A percentile compares a stretch with the other conserved stretches of the same genome.
These are phyloP conservation scores for Tiliacea aurago DNA, from an alignment of 2,888 invertebrate species.

Conservation along the genomic window DNA sequence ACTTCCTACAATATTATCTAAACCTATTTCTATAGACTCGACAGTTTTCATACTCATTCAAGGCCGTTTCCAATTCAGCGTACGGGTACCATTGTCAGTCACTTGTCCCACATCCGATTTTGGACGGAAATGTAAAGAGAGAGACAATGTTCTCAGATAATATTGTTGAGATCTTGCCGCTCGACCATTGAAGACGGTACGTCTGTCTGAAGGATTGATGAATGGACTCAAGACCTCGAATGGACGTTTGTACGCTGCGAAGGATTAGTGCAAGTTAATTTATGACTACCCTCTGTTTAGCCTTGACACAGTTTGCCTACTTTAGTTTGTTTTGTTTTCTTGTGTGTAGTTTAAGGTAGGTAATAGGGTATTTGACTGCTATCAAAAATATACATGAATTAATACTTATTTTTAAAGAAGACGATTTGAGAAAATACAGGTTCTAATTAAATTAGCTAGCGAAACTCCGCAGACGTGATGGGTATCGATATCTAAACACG, in stretches of 20 bases:
- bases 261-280: slow-evolving; percentile 48
- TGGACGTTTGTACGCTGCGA: slow-evolving; percentile 25
- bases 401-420: too few relatives aligned
- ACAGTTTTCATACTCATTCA: slow-evolving; percentile 23
- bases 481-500: too few relatives aligned
- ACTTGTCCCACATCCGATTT: slow-evolving; percentile 43
- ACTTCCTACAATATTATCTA: neutral
- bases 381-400: too few relatives aligned
- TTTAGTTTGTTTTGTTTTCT: slow-evolving; percentile 2
- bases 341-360: slow-evolving; percentile 2
- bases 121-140: slow-evolving; percentile 34
- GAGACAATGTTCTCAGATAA: slow-evolving; percentile 58
- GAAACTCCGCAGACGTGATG: too few relatives aligned
- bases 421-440: too few relatives aligned
- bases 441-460: too few relatives aligned
- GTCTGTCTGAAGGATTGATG: slow-evolving; percentile 26
- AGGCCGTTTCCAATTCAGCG: slow-evolving; percentile 8
- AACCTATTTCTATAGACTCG: neutral
- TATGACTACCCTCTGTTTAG: slow-evolving; percentile 7
- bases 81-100: slow-evolving; percentile 13
- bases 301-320: slow-evolving; percentile 25
- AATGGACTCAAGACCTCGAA: slow-evolving; percentile 27
- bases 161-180: slow-evolving; percentile 50
- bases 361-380: too few relatives aligned
- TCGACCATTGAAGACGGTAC: slow-evolving; percentile 22